phyloP scores from a whole-genome alignment of 2,888 invertebrate genomes.

The Deilephila elpenor region DNA sequence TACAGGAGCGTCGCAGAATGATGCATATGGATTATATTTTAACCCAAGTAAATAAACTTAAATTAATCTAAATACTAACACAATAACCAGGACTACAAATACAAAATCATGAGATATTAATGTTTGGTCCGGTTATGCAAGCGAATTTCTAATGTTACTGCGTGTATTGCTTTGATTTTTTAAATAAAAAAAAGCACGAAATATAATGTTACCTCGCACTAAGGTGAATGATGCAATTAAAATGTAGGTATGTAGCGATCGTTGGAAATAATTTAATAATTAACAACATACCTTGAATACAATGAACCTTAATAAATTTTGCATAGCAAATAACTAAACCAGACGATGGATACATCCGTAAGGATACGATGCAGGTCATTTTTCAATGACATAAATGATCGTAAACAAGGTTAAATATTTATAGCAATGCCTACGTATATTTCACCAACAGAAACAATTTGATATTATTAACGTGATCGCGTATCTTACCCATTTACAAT shows the following conservation, averaged over 20 bases:
- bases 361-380: background rate
- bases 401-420: slow-evolving; percentile 12
- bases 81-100: too few species aligned
- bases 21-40: background rate
- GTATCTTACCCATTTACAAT: background rate
- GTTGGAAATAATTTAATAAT: background rate
- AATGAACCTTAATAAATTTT: slow-evolving; percentile 12
- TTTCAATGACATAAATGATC: background rate
- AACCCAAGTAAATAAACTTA: background rate
- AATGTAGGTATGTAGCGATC: background rate
- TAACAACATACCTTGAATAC: slow-evolving; percentile 17
- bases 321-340: slow-evolving; percentile 7
- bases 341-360: background rate
- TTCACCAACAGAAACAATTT: background rate
- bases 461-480: background rate
- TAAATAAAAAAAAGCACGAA: too few species aligned
- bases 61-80: too few species aligned
- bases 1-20: background rate
- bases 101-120: too few species aligned
- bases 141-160: too few species aligned
- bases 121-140: too few species aligned
- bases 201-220: background rate
- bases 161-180: too few species aligned
- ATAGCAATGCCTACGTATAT: background rate
- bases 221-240: background rate